These are phyloP conservation scores for Dynastes tityus DNA, from an alignment of 2,888 invertebrate species.

Conservation along the genomic window DNA sequence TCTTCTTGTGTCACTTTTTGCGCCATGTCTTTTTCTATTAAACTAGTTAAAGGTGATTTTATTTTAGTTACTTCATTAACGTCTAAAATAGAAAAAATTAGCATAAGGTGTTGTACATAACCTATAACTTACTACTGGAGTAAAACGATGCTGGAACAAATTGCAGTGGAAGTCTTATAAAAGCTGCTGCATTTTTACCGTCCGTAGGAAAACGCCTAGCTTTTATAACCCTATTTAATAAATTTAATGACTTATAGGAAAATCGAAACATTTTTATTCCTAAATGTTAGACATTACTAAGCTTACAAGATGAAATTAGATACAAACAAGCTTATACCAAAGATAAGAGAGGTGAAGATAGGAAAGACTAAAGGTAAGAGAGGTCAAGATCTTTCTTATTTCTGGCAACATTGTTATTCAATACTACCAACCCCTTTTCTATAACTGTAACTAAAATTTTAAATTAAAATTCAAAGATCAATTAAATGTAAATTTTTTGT, in stretches of 20 bases:
- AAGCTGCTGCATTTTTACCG: conserved; percentile 43
- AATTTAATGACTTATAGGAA: conserved; percentile 51
- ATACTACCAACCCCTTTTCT: no score
- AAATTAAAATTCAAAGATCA: no score
- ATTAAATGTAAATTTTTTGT: no score
- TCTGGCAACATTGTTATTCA: no score
- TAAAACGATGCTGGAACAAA: conserved; percentile 53
- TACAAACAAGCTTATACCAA: no score
- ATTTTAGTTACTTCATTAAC: conserved; percentile 48
- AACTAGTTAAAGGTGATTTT: conserved; percentile 55
- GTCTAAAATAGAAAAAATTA: conserved; percentile 49
- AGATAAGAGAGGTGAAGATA: no score
- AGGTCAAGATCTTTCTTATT: no score
- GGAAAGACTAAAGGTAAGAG: no score
- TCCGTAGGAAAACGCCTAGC: conserved; percentile 29
- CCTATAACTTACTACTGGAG: conserved; percentile 56
- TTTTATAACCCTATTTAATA: conserved; percentile 54
- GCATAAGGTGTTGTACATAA: conserved; percentile 42
- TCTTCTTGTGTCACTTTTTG: conserved; percentile 51
- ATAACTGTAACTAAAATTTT: no score
- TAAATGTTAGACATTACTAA: not conserved
- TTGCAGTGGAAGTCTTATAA: conserved; percentile 52
- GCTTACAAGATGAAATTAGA: no score
- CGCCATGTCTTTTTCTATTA: conserved; percentile 55
- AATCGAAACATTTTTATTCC: conserved; percentile 52